Evolutionary conservation across 2,797 vertebrate genomes (phyloP).

Genomic region (Synanceia verrucosa): DNA sequence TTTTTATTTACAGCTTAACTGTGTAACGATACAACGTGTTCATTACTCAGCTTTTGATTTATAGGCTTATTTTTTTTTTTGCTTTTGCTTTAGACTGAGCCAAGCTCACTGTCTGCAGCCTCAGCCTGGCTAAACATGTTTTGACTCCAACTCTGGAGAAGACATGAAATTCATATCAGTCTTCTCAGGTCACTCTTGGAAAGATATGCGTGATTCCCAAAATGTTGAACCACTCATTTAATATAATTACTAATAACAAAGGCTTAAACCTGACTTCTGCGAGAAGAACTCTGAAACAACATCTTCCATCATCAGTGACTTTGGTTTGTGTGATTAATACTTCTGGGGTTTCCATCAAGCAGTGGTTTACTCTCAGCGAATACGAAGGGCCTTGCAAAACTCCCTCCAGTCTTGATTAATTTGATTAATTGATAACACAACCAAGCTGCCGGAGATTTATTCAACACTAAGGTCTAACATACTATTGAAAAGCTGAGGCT

Average conservation of each 20-base stretch:
- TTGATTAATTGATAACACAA: slow-evolving; percentile 76
- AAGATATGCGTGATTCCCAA: not conserved
- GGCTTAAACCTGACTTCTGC: slow-evolving; percentile 25
- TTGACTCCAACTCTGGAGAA: slow-evolving; percentile 8
- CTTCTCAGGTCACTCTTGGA: slow-evolving; percentile 12
- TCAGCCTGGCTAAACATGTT: slow-evolving; percentile 11
- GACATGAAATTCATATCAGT: slow-evolving; percentile 8
- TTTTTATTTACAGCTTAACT: slow-evolving; percentile 20
- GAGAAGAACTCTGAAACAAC: slow-evolving; percentile 24
- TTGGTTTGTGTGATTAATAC: slow-evolving; percentile 53
- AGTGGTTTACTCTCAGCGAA: slow-evolving; percentile 49
- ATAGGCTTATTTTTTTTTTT: not conserved
- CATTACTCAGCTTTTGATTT: not conserved
- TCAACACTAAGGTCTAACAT: slow-evolving; percentile 72
- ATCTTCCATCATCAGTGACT: slow-evolving; percentile 41
- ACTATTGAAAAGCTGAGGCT: slow-evolving; percentile 81
- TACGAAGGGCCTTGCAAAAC: slow-evolving; percentile 33
- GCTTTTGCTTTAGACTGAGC: not conserved
- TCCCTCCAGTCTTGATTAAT: slow-evolving; percentile 52
- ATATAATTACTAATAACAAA: slow-evolving; percentile 20
- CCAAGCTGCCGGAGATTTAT: slow-evolving; percentile 65
- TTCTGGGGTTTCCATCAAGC: slow-evolving; percentile 55
- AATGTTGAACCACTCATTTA: slow-evolving; percentile 11
- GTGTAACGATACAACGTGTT: not conserved
- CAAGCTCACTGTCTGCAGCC: not conserved